Base-by-base conservation (phyloP, 2,113 vertebrate genomes). In the Himantopus leucocephalus region DNA sequence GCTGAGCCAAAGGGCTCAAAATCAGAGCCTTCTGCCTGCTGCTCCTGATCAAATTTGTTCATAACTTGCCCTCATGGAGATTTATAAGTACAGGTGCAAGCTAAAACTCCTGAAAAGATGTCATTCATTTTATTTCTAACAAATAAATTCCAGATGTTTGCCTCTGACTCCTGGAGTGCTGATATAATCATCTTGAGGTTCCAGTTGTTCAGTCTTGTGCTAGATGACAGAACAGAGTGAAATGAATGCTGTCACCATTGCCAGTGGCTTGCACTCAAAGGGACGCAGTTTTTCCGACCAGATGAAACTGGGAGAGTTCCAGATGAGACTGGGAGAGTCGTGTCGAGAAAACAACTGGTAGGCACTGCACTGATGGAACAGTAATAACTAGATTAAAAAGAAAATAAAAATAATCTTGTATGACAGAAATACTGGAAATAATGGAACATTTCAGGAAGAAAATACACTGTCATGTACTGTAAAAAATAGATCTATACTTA, bases 121-220 rank as follows among this genome's bases (percentile, higher is more conserved):
- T 77, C 23, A 90, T 88, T 94, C 21, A 74, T 85, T 95, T 91
- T 72, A 52, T 67, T 95, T 91, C 67, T 73, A 79, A 94, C 45
- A 95, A 89, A 95, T 92, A 62, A 47, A 39, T 85, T 93, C 91
- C 96, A 96, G 81, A 91, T 97, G 96, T 95, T 96, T 94, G 41
- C 71, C 58, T 82, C 58, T 71, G 41, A 83, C 77, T 88, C 66
- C 62, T 7, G 9, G 53, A 90, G 71, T 39, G 52, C 70, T 95
- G 89, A 63, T 95, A 76, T 5, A 85, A 82, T 73, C 78, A 67
- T 63, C 41, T 35, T 29, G 67, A 85, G 77, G 62, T 74, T 94
- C 71, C 62, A 76, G 62, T 91, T 94, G 58, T 88, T 94, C 83
- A 24, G 55, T 22, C 62, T 45, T 34, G 24, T 32, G 47, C 78